Evolutionary conservation across 1,140 invertebrate species (phyloP), one percentile per base, ranked within the genome.

Genomic region (Danaus melanippus): DNA sequence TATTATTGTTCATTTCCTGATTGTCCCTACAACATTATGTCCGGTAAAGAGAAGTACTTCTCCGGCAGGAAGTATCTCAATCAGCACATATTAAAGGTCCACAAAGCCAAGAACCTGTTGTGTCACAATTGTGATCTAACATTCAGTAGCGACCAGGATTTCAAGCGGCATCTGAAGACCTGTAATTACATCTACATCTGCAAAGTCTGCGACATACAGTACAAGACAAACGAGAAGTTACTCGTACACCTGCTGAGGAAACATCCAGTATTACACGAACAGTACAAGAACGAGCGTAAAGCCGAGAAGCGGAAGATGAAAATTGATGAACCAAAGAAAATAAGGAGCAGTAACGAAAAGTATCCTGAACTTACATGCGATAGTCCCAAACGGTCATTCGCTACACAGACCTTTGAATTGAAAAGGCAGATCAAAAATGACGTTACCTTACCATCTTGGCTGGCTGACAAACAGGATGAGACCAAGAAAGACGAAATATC

Each of bases 21-120:
- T 3, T 85, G 82, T 32, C 1, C 46, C 0, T 84, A 84, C 39
- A 42, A 70, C 32, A 42, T 65, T 0, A 48, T 60, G 15, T 69
- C 66, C 0, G 45, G 45, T 0, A 49, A 58, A 12, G 61, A 62
- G 0, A 84, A 83, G 63, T 70, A 52, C 41, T 84, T 86, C 7
- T 50, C 58, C 0, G 70, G 62, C 0, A 58, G 80, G 2, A 84
- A 84, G 56, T 70, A 62, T n/a, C 47, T 84, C 0, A 86, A 84
- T 39, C 80, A 84, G 58, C 83, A 84, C 44, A 69, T 60, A 1
- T 76, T 67, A 15, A 86, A 84, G 62, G 74, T 84, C 0, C 83
- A 86, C 48, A 68, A 48, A 21, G 46, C 40, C 1, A 78, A 77
- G 47, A 49, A 56, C 6, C 45, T 69, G 0, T 2, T 44, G 0